Base-by-base conservation (phyloP, 2,113 vertebrate genomes). In the Hemicordylus capensis region DNA sequence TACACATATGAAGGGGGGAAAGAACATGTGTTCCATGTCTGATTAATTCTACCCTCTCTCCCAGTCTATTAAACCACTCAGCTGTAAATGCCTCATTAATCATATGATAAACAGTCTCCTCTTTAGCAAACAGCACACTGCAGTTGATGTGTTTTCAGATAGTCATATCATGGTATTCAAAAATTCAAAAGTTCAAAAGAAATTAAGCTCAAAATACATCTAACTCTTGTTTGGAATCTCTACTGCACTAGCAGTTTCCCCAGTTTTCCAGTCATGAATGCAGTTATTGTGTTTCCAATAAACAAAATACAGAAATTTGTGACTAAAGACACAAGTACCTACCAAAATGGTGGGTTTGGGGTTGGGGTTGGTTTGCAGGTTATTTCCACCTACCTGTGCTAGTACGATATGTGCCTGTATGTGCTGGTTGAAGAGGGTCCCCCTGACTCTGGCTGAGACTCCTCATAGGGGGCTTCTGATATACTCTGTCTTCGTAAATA, bases 381-480 rank as follows among this genome's bases (percentile, higher is more conserved):
- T 15, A 74, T 64, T 81, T 86, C 66, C 91, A 93, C 96, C 92
- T 97, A 99, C 98, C 98, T 94, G 98, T 99, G 95, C 98, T 99
- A 95, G 98, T 99, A 90, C 98, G 97, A 64, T 98, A 98, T 76
- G 98, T 97, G 92, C 98, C 97, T 31, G 97, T 96, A 89, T 97
- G 97, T 85, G 97, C 95, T 89, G 97, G 95, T 88, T 96, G 96
- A 93, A 98, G 94, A 92, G 97, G 96, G 88, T 99, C 99, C 90
- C 97, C 98, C 94, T 99, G 98, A 94, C 98, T 98, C 97, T 99
- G 98, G 96, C 98, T 98, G 83, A 99, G 97, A 95, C 98, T 99
- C 96, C 98, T 98, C 98, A 99, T 98, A 85, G 97, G 98, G 90
- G 97, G 98, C 91, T 99, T 99, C 97, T 98, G 98, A 95, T 99